Evolutionary conservation across 2,888 invertebrate genomes (phyloP), one percentile per base, ranked within the genome.

Genomic region (Parthenolecanium corni): DNA sequence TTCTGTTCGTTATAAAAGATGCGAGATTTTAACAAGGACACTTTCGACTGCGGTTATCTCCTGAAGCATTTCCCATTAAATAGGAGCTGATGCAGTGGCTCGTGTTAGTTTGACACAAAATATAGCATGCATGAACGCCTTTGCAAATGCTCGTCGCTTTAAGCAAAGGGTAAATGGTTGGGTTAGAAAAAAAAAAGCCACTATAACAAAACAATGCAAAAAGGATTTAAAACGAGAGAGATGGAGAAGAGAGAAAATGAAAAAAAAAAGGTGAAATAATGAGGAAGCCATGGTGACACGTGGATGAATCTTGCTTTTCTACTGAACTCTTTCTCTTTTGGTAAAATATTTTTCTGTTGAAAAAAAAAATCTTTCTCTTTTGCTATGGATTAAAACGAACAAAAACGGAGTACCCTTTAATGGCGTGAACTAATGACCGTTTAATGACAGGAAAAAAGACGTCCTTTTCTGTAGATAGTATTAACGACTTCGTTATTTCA

Each of bases 1-100:
- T 44, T 31, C 24, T 14, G 47, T 58, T 58, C 58, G 36, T 38
- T n/a, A 25, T 11, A 52, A 52, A 20, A 16, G n/a, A n/a, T n/a
- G n/a, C 31, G 42, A 21, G 42, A 24, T 42, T 62, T 51, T 62
- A 62, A 62, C 62, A 62, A 62, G 58, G 46, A 49, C 36, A 36
- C 31, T 58, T 46, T 25, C 25, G 25, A 46, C 25, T n/a, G 31
- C 36, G 58, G 47, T 31, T 58, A 58, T 58, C 47, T 58, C 58
- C 58, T 46, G 58, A 58, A 47, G 58, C 58, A 46, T 58, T 58
- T 58, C 36, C 31, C 24, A 31, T 58, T 58, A 46, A 58, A 58
- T 47, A 46, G 46, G 47, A 58, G 47, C 49, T 58, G 58, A 58
- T 58, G 58, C 58, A 47, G 58, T 58, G 58, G 47, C 58, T 58